phyloP scores from a whole-genome alignment of 2,113 vertebrate species.

The Podarcis muralis region DNA sequence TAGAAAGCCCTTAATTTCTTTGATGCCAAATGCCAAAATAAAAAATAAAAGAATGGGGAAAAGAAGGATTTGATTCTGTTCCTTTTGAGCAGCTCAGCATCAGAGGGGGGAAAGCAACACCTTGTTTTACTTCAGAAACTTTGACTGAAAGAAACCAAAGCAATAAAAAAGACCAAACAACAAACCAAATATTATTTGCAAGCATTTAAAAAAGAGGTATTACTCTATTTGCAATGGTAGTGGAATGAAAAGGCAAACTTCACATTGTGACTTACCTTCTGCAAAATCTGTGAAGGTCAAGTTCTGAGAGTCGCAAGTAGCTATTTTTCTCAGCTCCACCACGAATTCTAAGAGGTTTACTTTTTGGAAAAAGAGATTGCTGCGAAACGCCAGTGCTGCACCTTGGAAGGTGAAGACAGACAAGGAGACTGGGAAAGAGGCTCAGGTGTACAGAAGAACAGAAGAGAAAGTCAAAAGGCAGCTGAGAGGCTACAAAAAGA shows the following conservation, averaged over 20 bases:
- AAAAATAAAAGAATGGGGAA: neutral
- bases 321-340: neutral
- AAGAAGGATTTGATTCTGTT: neutral
- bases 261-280: neutral
- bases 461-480: neutral
- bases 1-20: neutral
- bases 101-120: neutral
- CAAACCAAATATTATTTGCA: neutral
- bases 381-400: fast-evolving
- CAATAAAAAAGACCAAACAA: neutral
- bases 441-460: neutral
- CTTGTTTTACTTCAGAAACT: neutral
- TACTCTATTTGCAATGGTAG: neutral
- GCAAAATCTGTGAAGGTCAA: fast-evolving
- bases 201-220: neutral
- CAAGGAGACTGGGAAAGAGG: neutral
- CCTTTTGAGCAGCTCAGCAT: neutral
- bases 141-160: neutral
- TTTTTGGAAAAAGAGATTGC: neutral
- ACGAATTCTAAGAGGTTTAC: neutral
- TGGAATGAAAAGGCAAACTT: constrained; percentile 10
- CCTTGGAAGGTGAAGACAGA: fast-evolving
- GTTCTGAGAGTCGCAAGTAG: neutral
- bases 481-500: neutral
- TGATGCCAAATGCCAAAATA: neutral